Evolutionary conservation across 1,140 invertebrate genomes (phyloP).

Genomic region (fruit fly (Drosophila melanogaster)): Release_6_plus_ISO1_MT NC_004354.4:20951501-20952000

Average conservation of each 20-base stretch:
- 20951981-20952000: no score
- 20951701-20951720: conserved; percentile 1
- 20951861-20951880: conserved; percentile 3
- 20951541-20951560: no score
- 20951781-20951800: conserved; percentile 21
- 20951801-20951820: conserved; percentile 34
- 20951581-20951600: no score
- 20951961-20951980: not conserved
- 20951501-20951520: no score
- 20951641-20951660: conserved; percentile 16
- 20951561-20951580: no score
- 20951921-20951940: not conserved
- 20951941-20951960: conserved; percentile 1
- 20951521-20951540: no score
- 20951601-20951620: not conserved
- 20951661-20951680: conserved; percentile 47
- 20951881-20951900: conserved; percentile 11
- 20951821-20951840: conserved; percentile 34
- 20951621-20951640: conserved; percentile 3
- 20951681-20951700: conserved; percentile 48
- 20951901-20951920: conserved; percentile 16
- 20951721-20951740: not conserved
- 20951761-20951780: conserved; percentile 9
- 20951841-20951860: conserved; percentile 2
- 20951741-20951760: conserved; percentile 2